These are phyloP conservation scores for Zeugodacus cucurbitae DNA, from an alignment of 1,140 invertebrate species.

Conservation along the genomic window DNA sequence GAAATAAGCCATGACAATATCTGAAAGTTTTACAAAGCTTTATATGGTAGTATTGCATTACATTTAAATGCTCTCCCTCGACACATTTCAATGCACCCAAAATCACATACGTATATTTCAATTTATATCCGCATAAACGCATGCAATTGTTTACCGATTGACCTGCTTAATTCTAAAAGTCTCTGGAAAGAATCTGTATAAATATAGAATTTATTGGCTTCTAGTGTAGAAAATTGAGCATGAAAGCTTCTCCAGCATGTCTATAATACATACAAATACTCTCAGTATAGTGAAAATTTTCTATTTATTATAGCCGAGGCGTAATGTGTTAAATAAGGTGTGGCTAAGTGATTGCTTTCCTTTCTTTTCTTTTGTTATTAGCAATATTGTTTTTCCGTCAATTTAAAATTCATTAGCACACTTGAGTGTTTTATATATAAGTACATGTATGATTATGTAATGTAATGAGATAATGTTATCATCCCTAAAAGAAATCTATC, in stretches of 20 bases:
- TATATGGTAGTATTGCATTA: too few species aligned
- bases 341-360: neutral
- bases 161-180: neutral
- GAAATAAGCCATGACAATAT: too few species aligned
- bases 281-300: neutral
- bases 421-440: too few species aligned
- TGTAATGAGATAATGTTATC: too few species aligned
- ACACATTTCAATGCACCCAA: too few species aligned
- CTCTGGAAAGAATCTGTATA: neutral
- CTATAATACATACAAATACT: too few species aligned
- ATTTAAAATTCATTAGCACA: too few species aligned
- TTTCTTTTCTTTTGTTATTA: neutral
- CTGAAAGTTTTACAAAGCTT: too few species aligned
- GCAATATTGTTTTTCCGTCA: neutral
- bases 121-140: neutral
- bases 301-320: neutral
- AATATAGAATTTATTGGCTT: neutral
- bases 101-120: too few species aligned
- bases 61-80: too few species aligned
- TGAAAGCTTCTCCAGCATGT: neutral
- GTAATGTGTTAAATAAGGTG: neutral
- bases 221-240: neutral
- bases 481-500: too few species aligned
- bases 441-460: too few species aligned
- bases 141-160: neutral